A percentile compares a stretch with the other conserved stretches of the same genome.
phyloP scores from a whole-genome alignment of 1,140 invertebrate species.

The Sipha flava region DNA sequence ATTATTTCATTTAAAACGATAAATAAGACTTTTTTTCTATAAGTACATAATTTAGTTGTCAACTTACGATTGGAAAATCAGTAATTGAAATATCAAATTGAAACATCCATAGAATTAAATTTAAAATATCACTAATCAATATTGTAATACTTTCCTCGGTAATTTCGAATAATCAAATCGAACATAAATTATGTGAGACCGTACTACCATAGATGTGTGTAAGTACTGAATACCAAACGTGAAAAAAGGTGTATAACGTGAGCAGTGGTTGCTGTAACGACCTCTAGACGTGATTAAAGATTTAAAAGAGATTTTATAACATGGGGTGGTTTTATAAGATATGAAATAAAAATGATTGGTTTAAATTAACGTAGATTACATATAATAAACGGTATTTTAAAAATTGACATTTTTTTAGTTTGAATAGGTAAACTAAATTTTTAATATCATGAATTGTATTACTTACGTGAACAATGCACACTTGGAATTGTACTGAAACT shows the following conservation, averaged over 20 bases:
- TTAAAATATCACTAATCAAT: not conserved
- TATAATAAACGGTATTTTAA: too few species aligned
- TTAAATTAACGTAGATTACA: too few species aligned
- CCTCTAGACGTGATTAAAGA: not conserved
- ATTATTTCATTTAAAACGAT: too few species aligned
- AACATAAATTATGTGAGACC: not conserved
- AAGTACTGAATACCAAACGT: not conserved
- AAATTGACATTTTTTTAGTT: too few species aligned
- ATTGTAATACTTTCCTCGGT: not conserved
- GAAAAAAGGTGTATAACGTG: not conserved
- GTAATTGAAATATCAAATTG: not conserved
- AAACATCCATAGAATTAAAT: not conserved
- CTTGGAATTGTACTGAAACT: not conserved
- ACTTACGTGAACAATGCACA: not conserved
- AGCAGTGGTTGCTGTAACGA: constrained; percentile 8
- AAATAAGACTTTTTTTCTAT: too few species aligned
- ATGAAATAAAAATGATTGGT: too few species aligned
- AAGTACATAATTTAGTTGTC: too few species aligned
- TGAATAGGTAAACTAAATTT: too few species aligned
- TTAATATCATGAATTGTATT: not conserved
- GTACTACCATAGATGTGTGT: not conserved
- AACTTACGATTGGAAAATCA: not conserved
- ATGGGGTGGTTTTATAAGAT: too few species aligned
- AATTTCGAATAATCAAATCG: not conserved
- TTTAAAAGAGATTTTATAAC: not conserved